A percentile compares a stretch with the other conserved stretches of the same genome.
phyloP scores from a whole-genome alignment of 2,888 invertebrate species.

The Corythucha ciliata region DNA sequence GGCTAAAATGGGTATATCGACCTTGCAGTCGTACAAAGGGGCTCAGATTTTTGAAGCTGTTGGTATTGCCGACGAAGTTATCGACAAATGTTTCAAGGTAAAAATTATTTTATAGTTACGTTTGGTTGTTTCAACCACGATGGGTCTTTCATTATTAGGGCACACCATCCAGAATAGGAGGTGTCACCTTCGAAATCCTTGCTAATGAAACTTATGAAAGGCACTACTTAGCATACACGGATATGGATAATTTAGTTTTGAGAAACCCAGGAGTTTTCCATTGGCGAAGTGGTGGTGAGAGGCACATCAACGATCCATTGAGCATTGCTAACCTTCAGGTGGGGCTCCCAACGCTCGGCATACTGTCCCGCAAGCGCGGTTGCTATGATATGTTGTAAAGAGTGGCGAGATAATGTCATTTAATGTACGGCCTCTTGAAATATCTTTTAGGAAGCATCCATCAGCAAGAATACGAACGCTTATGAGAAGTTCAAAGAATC shows the following conservation, averaged over 20 bases:
- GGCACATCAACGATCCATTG: conserved; percentile 93
- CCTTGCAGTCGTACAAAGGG: conserved; percentile 95
- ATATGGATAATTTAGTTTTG: conserved; percentile 61
- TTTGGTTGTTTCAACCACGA: neutral
- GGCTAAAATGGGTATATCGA: conserved; percentile 99
- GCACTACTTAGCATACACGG: conserved; percentile 65
- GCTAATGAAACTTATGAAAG: conserved; percentile 77
- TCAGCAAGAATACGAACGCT: conserved; percentile 66
- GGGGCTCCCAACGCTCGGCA: conserved; percentile 23
- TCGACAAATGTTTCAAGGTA: conserved; percentile 84
- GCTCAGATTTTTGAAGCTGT: conserved; percentile 99
- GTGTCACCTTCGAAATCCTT: conserved; percentile 80
- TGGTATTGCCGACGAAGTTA: conserved; percentile 82
- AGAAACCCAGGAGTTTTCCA: conserved; percentile 90
- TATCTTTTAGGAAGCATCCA: conserved; percentile 71
- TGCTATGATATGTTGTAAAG: too few relatives aligned
- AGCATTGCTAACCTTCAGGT: conserved; percentile 66
- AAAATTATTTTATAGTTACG: conserved; percentile 40
- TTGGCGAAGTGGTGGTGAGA: conserved; percentile 95
- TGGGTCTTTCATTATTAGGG: conserved; percentile 42
- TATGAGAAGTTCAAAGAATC: conserved; percentile 79
- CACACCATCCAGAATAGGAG: conserved; percentile 66
- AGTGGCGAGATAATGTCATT: neutral
- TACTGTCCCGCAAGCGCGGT: too few relatives aligned
- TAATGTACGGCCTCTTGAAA: neutral